Conservation (phyloP, 2,797 vertebrate species). For the Distichodus sexfasciatus region DNA sequence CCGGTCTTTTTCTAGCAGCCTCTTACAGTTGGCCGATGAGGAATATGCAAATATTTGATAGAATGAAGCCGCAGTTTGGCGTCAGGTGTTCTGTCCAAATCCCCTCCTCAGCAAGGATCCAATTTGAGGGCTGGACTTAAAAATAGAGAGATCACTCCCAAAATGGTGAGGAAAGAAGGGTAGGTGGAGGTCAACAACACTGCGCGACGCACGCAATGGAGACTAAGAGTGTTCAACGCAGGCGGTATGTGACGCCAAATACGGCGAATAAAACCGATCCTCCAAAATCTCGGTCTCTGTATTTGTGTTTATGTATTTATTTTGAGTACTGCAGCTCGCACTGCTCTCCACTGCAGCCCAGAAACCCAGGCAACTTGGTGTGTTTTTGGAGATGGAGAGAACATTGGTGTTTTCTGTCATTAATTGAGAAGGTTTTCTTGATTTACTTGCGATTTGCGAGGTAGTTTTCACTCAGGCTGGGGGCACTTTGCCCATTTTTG, state of each 20-base stretch:
- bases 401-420: background rate
- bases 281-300: background rate
- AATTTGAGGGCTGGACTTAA: background rate
- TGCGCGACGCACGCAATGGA: constrained; percentile 4
- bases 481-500: background rate
- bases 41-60: background rate
- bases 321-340: background rate
- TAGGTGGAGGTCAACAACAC: constrained; percentile 4
- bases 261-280: background rate
- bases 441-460: background rate
- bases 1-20: background rate
- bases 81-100: background rate
- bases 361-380: constrained; percentile 3
- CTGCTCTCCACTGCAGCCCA: background rate
- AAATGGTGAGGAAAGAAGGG: background rate
- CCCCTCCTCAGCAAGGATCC: background rate
- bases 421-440: background rate
- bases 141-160: background rate
- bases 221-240: background rate
- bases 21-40: background rate
- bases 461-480: background rate
- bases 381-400: background rate
- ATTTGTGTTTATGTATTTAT: background rate
- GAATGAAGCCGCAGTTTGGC: background rate
- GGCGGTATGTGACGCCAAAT: background rate